Evolutionary conservation across 2,888 invertebrate genomes (phyloP), one percentile per base, ranked within the genome.

Genomic region (Gastracanthus pulcherrimus): DNA sequence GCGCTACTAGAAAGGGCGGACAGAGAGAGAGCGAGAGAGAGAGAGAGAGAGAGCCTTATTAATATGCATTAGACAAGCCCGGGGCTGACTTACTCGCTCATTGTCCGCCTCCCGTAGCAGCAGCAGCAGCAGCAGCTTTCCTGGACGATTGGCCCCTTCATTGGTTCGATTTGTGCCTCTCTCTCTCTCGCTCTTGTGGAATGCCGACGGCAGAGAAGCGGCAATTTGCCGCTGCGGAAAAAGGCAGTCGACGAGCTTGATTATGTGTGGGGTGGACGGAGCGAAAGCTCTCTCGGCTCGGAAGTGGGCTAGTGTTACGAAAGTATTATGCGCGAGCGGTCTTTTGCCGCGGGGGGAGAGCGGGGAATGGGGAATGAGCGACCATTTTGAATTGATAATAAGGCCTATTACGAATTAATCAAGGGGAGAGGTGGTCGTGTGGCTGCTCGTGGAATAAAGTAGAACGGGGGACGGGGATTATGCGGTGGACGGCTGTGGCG

Each of bases 11-110:
- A 48, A 19, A 16, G 23, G 9, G 66, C n/a, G 67, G 36, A 31
- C 51, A 69, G 45, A 45, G n/a, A 45, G 69, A 48, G 66, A 66
- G 38, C n/a, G 29, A 51, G 19, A 19, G 26, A n/a, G 23, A 31
- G 72, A 64, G 60, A 26, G 38, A 11, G 41, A 41, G 34, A 31
- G 23, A 70, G 60, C 84, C 86, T 87, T 87, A 88, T 89, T 86
- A 89, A 88, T 89, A 89, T 89, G 87, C 88, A 89, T 89, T 88
- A 88, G 87, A 81, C 84, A 82, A 83, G 83, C 80, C 85, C 84
- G 78, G 83, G 84, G 70, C 84, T 86, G 86, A 86, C 85, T 87
- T 87, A 86, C 83, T 84, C 83, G 84, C 84, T 86, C 84, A 84
- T 83, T 83, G 84, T 83, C 84, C 86, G 84, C 60, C 55, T 34